Evolutionary conservation across 1,140 invertebrate species (phyloP).

Genomic region (Stegodyphus dumicola): DNA sequence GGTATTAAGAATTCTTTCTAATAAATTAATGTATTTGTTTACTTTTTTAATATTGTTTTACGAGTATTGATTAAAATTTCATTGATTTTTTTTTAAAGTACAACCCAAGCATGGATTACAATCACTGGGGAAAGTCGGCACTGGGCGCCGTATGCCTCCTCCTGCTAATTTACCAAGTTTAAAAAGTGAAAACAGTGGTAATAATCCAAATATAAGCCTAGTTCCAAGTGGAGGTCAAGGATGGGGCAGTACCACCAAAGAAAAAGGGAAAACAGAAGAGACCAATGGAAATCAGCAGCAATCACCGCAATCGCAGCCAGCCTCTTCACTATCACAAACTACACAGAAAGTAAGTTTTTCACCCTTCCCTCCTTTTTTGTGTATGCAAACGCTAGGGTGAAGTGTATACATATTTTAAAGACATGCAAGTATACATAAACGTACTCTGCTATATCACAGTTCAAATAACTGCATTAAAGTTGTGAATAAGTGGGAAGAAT

Average conservation of each 20-base stretch:
- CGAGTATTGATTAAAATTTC: background rate
- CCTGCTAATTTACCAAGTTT: constrained; percentile 97
- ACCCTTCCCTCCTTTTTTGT: too few relatives aligned
- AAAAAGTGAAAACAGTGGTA: constrained; percentile 89
- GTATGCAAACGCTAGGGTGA: too few relatives aligned
- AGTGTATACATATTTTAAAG: too few relatives aligned
- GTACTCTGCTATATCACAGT: too few relatives aligned
- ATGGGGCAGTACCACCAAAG: constrained; percentile 75
- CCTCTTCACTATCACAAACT: constrained; percentile 62
- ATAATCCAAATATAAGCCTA: constrained; percentile 79
- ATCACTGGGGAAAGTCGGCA: constrained; percentile 97
- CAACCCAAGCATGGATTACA: constrained; percentile 98
- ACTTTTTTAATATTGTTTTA: too few relatives aligned
- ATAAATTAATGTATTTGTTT: too few relatives aligned
- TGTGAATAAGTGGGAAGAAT: too few relatives aligned
- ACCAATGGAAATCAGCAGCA: constrained; percentile 57
- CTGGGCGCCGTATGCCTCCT: constrained; percentile 85
- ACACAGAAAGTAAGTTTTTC: constrained; percentile 40
- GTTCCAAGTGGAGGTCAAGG: constrained; percentile 79
- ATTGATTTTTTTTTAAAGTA: constrained; percentile 69
- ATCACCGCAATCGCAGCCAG: constrained; percentile 63
- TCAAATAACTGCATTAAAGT: too few relatives aligned
- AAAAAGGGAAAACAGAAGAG: constrained; percentile 67
- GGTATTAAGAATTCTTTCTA: too few relatives aligned
- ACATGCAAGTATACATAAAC: too few relatives aligned